Evolutionary conservation across 2,797 vertebrate species (phyloP).

Genomic region (Petrocephalus schoutedeni): DNA sequence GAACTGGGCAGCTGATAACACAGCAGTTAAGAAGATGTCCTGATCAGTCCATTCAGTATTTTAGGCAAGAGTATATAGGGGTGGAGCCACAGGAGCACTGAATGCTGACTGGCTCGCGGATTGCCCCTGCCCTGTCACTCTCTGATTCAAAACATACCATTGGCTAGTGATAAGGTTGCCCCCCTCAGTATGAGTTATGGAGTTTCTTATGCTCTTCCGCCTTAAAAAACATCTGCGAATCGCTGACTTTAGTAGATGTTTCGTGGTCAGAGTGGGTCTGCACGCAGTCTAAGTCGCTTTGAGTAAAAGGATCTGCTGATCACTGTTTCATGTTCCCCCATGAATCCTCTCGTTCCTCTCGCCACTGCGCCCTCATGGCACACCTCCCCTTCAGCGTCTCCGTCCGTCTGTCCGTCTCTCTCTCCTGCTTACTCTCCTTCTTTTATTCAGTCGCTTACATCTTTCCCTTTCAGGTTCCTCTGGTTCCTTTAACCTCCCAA

Average conservation of each 20-base stretch:
- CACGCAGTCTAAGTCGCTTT: constrained; percentile 8
- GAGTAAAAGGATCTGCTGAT: background rate
- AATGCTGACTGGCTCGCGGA: background rate
- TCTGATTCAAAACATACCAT: background rate
- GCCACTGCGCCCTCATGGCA: background rate
- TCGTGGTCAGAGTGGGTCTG: background rate
- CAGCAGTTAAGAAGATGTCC: background rate
- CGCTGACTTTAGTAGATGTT: background rate
- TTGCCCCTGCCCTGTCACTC: background rate
- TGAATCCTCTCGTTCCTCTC: background rate
- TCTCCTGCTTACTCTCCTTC: constrained; percentile 44
- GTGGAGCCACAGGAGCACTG: background rate
- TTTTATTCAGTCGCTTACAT: constrained; percentile 97
- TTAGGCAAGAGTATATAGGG: background rate
- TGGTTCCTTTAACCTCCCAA: constrained; percentile 99
- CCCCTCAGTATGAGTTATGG: background rate
- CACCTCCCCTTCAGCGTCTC: background rate
- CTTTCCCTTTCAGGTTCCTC: constrained; percentile 99
- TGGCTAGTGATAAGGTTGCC: background rate
- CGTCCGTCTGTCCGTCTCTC: background rate
- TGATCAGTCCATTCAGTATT: background rate
- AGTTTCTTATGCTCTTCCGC: background rate
- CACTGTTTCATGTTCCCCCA: background rate
- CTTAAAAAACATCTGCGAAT: background rate
- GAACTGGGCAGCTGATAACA: background rate